Conservation (phyloP, 2,888 invertebrate genomes). For the Horisme vitalbata region DNA sequence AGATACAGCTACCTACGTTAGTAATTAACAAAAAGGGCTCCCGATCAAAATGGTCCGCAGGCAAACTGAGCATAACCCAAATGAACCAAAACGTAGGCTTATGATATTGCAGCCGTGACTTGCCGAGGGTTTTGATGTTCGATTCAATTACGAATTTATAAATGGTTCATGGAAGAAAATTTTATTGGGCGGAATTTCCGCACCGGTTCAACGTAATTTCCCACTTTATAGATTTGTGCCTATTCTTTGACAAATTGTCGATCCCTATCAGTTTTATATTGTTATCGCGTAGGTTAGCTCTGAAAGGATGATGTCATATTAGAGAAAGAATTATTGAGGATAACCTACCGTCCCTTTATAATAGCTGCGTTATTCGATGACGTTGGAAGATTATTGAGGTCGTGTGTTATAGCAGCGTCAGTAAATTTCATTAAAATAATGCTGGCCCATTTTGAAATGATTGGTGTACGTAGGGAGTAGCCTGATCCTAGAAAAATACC, state of each 20-base stretch:
- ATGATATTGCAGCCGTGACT: conserved; percentile 54
- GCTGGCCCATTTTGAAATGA: conserved; percentile 7
- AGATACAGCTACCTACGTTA: conserved; percentile 20
- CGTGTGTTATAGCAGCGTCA: conserved; percentile 26
- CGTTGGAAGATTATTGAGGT: conserved; percentile 35
- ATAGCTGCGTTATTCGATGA: conserved; percentile 27
- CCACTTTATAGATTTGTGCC: conserved; percentile 59
- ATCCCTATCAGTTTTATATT: conserved; percentile 43
- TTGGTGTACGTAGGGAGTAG: neutral
- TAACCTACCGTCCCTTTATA: conserved; percentile 35
- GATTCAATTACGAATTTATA: conserved; percentile 77
- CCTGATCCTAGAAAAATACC: too few relatives aligned
- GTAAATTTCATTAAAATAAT: conserved; percentile 33
- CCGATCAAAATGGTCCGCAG: conserved; percentile 29
- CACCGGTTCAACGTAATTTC: conserved; percentile 58
- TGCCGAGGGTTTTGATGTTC: conserved; percentile 54
- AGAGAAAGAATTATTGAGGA: conserved; percentile 42
- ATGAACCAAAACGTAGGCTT: conserved; percentile 61
- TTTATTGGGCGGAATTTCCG: conserved; percentile 69
- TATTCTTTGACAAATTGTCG: conserved; percentile 54
- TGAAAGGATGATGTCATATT: conserved; percentile 44
- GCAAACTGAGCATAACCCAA: conserved; percentile 46
- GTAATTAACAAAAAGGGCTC: conserved; percentile 62
- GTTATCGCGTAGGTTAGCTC: conserved; percentile 45
- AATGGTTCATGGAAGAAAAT: conserved; percentile 64